Conservation (phyloP, 2,797 vertebrate genomes). For the Lates japonicus region DNA sequence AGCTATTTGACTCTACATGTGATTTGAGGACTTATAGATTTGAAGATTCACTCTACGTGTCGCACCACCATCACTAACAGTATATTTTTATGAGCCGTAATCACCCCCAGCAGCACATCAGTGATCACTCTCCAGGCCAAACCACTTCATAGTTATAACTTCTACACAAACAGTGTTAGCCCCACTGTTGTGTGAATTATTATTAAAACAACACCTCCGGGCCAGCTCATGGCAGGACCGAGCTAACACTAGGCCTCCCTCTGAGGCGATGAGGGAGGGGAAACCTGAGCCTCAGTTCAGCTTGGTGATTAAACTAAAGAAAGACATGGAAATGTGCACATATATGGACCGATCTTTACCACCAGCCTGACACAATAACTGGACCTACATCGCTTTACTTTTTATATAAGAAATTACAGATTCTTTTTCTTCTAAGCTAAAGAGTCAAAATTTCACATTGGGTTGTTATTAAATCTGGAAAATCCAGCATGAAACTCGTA, state of each 20-base stretch:
- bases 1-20: neutral
- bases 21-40: conserved; percentile 28
- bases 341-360: conserved; percentile 32
- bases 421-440: too few relatives aligned
- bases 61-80: conserved; percentile 76
- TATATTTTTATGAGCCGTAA: conserved; percentile 80
- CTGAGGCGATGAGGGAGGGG: conserved; percentile 60
- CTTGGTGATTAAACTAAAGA: conserved; percentile 67
- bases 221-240: conserved; percentile 61
- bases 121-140: conserved; percentile 79
- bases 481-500: conserved; percentile 41
- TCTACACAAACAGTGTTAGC: conserved; percentile 81
- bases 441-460: neutral
- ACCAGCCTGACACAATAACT: conserved; percentile 16
- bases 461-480: conserved; percentile 21
- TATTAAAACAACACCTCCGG: conserved; percentile 84
- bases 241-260: conserved; percentile 60
- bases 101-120: conserved; percentile 74
- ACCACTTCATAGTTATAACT: conserved; percentile 85
- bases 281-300: conserved; percentile 72
- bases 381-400: neutral
- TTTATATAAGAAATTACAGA: neutral
- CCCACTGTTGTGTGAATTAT: conserved; percentile 82
- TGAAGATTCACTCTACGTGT: conserved; percentile 65
- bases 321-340: conserved; percentile 53